A percentile compares a stretch with the other conserved stretches of the same genome.
Evolutionary conservation across 2,113 vertebrate genomes (phyloP).

Genomic region (Nothocercus julius): DNA sequence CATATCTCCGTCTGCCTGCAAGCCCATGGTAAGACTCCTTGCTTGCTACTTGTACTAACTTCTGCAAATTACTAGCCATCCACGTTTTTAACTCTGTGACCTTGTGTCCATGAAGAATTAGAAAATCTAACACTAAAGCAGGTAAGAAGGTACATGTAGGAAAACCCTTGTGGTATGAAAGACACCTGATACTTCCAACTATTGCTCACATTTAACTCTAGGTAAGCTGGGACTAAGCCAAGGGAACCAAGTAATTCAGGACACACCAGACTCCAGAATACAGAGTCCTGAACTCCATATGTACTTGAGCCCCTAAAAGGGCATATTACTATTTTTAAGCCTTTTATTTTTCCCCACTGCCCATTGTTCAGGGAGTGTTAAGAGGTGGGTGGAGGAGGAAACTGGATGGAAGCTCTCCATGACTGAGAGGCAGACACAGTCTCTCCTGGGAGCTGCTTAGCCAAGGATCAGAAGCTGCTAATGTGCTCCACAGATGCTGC

Average conservation of each 20-base stretch:
- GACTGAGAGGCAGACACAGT: neutral
- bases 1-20: constrained; percentile 54
- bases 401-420: neutral
- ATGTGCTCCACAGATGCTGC: neutral
- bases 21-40: constrained; percentile 61
- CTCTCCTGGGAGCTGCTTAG: neutral
- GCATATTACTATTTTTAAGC: neutral
- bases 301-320: neutral
- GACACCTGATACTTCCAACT: neutral
- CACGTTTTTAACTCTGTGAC: neutral
- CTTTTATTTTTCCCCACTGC: neutral
- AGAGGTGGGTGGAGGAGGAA: neutral
- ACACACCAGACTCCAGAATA: neutral
- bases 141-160: constrained; percentile 19
- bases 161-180: neutral
- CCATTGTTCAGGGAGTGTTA: neutral
- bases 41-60: constrained; percentile 28
- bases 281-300: neutral
- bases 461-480: neutral
- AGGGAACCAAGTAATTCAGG: neutral
- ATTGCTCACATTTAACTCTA: too few species aligned
- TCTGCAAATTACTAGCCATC: constrained; percentile 22
- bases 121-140: constrained; percentile 20
- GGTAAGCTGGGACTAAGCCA: too few species aligned
- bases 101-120: neutral